Conservation (phyloP, 2,113 vertebrate species). For the Varanus salvator region DNA sequence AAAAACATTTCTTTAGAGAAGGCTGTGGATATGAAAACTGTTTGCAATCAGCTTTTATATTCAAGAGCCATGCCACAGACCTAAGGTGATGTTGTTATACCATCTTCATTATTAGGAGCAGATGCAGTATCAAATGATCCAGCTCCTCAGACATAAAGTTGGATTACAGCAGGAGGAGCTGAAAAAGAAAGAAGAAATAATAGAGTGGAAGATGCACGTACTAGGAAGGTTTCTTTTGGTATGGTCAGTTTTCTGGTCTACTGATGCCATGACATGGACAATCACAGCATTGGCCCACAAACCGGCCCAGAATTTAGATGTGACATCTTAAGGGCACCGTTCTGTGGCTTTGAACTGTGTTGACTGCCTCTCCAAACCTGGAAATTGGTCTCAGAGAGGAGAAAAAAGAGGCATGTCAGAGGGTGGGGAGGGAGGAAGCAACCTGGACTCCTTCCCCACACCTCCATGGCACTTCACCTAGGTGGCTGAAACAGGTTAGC, state of each 20-base stretch:
- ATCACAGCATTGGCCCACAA: neutral
- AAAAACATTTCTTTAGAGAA: neutral
- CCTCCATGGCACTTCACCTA: too few species aligned
- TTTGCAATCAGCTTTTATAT: neutral
- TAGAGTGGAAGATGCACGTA: slow-evolving; percentile 19
- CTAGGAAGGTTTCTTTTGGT: slow-evolving; percentile 37
- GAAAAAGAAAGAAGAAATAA: slow-evolving; percentile 22
- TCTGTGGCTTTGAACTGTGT: neutral
- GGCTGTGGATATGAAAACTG: neutral
- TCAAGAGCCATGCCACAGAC: neutral
- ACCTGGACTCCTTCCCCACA: too few species aligned
- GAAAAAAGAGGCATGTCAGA: too few species aligned
- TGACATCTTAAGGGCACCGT: neutral
- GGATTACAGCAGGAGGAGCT: slow-evolving; percentile 35
- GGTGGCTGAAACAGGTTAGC: too few species aligned
- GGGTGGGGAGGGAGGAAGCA: too few species aligned
- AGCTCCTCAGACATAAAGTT: neutral
- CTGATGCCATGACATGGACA: neutral
- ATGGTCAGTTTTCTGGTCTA: neutral
- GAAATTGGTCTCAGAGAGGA: too few species aligned
- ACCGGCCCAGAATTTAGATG: neutral
- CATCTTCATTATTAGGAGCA: slow-evolving; percentile 17
- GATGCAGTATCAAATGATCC: slow-evolving; percentile 18
- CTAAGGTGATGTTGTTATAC: neutral
- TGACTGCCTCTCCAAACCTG: too few species aligned